Conservation (phyloP, 2,113 vertebrate genomes). For the Hippolais icterina region DNA sequence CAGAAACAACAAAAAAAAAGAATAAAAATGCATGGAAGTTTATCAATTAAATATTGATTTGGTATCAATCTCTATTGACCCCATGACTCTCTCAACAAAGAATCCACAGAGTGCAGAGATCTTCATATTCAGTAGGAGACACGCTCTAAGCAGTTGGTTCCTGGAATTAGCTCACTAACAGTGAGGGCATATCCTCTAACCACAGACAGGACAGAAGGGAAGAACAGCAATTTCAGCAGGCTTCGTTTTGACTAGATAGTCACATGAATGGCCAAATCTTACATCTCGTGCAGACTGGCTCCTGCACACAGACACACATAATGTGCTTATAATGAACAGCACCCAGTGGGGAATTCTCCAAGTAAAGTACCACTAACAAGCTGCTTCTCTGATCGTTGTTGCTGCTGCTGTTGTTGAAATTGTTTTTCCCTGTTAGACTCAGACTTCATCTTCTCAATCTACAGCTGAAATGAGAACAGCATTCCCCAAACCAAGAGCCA, state of each 20-base stretch:
- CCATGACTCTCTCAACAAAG: not conserved
- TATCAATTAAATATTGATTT: not conserved
- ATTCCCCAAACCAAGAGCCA: constrained; percentile 35
- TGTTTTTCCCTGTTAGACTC: not conserved
- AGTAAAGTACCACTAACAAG: constrained; percentile 14
- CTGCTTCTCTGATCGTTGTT: not conserved
- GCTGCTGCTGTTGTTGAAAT: constrained; percentile 1
- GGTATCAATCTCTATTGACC: not conserved
- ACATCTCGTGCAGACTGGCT: not conserved
- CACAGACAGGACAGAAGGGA: not conserved
- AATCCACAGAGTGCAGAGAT: not conserved
- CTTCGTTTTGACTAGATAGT: not conserved
- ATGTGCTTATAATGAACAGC: not conserved
- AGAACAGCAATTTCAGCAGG: not conserved
- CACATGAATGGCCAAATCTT: constrained; percentile 21
- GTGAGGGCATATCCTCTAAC: not conserved
- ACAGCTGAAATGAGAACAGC: constrained; percentile 47
- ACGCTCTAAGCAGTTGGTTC: not conserved
- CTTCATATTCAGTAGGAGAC: not conserved
- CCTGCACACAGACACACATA: not conserved
- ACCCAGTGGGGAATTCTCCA: not conserved
- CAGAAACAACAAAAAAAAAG: not conserved
- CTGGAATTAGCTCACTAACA: not conserved
- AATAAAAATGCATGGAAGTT: not conserved
- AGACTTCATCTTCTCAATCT: constrained; percentile 43